Percentiles rank a stretch among this genome's conserved stretches.
These are phyloP conservation scores for Apostichopus californicus DNA, from an alignment of 35 echinoderm and acorn worm genomes.

Conservation along the genomic window DNA sequence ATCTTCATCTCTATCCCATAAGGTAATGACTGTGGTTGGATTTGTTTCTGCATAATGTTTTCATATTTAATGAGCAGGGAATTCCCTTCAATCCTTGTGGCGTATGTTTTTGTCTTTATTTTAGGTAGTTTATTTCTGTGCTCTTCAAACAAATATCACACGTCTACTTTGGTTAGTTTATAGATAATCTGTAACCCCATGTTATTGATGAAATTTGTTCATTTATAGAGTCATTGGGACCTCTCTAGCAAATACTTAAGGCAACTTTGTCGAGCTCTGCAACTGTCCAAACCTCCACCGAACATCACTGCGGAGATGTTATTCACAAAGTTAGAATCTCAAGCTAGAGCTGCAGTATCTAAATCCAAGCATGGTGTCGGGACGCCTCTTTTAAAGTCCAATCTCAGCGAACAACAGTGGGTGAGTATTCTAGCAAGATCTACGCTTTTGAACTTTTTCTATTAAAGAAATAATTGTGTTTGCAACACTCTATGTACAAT, in stretches of 20 bases:
- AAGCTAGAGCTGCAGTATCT: conserved; percentile 48
- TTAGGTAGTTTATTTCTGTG: too few relatives aligned
- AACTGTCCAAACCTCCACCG: conserved; percentile 77
- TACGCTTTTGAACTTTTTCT: too few relatives aligned
- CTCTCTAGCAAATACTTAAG: conserved; percentile 77
- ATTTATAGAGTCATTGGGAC: conserved; percentile 77
- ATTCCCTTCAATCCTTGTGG: background rate
- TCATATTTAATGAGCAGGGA: background rate
- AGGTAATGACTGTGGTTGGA: too few relatives aligned
- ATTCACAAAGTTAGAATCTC: conserved; percentile 82
- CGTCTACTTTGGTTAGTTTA: background rate
- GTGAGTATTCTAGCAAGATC: conserved; percentile 28
- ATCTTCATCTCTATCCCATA: too few relatives aligned
- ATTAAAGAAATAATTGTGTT: too few relatives aligned
- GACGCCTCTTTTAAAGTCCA: conserved; percentile 73
- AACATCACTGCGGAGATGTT: conserved; percentile 69
- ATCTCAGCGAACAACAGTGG: conserved; percentile 85
- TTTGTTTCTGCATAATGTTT: too few relatives aligned
- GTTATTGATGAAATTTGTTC: background rate
- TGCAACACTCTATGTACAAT: too few relatives aligned
- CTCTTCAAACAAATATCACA: background rate
- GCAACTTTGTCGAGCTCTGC: conserved; percentile 63
- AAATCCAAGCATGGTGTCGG: conserved; percentile 52
- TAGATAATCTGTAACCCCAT: background rate
- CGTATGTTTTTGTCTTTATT: too few relatives aligned